Evolutionary conservation across 2,113 vertebrate genomes (phyloP), one percentile per base, ranked within the genome.

Genomic region (Tautogolabrus adspersus): DNA sequence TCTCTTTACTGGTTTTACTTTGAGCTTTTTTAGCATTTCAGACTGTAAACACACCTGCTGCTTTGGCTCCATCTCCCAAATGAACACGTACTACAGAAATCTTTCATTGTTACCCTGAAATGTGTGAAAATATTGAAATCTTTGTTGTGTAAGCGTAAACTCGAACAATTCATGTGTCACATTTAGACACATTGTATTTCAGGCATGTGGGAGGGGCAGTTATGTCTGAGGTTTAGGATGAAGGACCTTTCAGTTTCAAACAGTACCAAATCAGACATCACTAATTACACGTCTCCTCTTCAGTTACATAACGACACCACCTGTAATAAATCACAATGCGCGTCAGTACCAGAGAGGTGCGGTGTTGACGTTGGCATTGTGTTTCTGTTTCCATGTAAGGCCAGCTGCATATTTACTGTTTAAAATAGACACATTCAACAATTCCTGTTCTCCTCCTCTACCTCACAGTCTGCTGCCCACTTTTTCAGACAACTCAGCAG

Each of bases 401-500:
- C 12, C 37, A 34, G 49, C 60, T 61, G 12, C 6, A 34, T 73
- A 47, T 52, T 67, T 46, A 64, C 55, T 19, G 18, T 65, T 18
- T 51, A 44, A 75, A 37, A n/a, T 11, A 65, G n/a, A 3, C 13
- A 44, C 12, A 47, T 51, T 22, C 59, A 66, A 42, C 13, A 40
- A 8, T 69, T 54, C 64, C 2, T 3, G 51, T 70, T 69, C 54
- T 62, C 55, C 58, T 73, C 34, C 26, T 0, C 60, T 51, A 11
- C 46, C 16, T 5, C 4, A 34, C 23, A 57, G 22, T 75, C 47
- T 64, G 47, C 34, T 82, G 66, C 60, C 38, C 61, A 57, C 49
- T 57, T 73, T 60, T 66, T 2, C 66, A 69, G 65, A 72, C 65
- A 71, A 60, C 77, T 84, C 77, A 75, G 63, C 72, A 22, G 70